Percentiles rank a stretch among this genome's conserved stretches.
phyloP scores from a whole-genome alignment of 2,888 invertebrate species.

The Pterostichus madidus region DNA sequence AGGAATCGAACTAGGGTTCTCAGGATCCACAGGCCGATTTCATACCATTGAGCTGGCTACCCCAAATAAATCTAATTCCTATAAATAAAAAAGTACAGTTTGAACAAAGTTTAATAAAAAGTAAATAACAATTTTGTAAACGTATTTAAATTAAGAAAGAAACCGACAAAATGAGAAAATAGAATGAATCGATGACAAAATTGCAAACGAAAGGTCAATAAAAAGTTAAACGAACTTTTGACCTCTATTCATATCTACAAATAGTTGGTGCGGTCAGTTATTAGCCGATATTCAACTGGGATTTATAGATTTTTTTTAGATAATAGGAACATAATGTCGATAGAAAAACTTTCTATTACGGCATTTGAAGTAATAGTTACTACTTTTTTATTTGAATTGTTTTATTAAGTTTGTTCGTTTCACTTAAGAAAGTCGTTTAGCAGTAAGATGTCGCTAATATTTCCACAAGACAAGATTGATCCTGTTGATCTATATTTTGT shows the following conservation, averaged over 20 bases:
- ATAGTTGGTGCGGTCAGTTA: constrained; percentile 25
- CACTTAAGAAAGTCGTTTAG: too few species aligned
- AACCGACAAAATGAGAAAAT: neutral
- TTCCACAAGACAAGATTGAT: too few species aligned
- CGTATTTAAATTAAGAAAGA: constrained; percentile 1
- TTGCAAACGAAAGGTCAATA: constrained; percentile 9
- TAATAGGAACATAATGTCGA: neutral
- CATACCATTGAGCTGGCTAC: too few species aligned
- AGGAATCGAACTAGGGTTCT: too few species aligned
- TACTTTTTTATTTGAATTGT: too few species aligned
- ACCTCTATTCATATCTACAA: constrained; percentile 6
- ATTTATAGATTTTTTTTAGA: constrained; percentile 16
- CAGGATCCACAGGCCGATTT: too few species aligned
- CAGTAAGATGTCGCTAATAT: too few species aligned
- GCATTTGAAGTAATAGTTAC: neutral
- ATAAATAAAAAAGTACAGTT: too few species aligned
- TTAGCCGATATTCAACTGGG: neutral
- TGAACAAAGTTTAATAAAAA: too few species aligned
- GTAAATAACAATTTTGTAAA: neutral
- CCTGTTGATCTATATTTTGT: too few species aligned
- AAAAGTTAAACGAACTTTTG: constrained; percentile 34
- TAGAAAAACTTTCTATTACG: neutral
- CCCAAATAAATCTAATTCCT: too few species aligned
- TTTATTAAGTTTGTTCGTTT: too few species aligned
- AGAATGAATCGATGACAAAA: constrained; percentile 3